phyloP scores from a whole-genome alignment of 2,113 vertebrate species.

The Tretioscincus oriximinensis region DNA sequence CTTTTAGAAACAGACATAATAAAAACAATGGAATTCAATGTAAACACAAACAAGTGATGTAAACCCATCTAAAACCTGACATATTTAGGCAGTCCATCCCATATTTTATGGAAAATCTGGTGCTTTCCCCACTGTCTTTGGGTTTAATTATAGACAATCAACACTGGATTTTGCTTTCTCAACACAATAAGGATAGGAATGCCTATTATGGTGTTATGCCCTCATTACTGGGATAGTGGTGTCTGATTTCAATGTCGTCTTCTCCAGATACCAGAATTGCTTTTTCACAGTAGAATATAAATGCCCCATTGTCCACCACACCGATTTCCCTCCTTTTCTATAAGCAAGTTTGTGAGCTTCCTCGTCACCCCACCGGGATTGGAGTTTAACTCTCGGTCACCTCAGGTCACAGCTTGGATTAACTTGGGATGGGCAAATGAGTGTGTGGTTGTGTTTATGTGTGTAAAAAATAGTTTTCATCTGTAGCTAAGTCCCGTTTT shows the following conservation, averaged over 20 bases:
- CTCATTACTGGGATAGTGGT: neutral
- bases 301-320: neutral
- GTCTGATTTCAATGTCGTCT: neutral
- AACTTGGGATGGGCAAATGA: neutral
- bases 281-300: neutral
- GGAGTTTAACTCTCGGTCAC: slow-evolving; percentile 1
- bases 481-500: slow-evolving; percentile 29
- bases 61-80: too few species aligned
- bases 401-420: slow-evolving; percentile 32
- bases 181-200: neutral
- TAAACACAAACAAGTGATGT: too few species aligned
- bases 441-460: neutral
- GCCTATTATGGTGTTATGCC: too few species aligned
- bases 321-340: neutral
- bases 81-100: too few species aligned
- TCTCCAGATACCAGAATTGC: neutral
- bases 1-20: too few species aligned
- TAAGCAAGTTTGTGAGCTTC: neutral
- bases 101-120: neutral
- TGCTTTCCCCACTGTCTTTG: neutral
- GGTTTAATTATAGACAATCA: neutral
- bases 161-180: neutral
- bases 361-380: neutral
- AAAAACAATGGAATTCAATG: too few species aligned
- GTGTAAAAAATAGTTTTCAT: slow-evolving; percentile 33